Percentiles rank a stretch among this genome's conserved stretches.
Conservation (phyloP, 2,797 vertebrate species). For the Etheostoma perlongum region DNA sequence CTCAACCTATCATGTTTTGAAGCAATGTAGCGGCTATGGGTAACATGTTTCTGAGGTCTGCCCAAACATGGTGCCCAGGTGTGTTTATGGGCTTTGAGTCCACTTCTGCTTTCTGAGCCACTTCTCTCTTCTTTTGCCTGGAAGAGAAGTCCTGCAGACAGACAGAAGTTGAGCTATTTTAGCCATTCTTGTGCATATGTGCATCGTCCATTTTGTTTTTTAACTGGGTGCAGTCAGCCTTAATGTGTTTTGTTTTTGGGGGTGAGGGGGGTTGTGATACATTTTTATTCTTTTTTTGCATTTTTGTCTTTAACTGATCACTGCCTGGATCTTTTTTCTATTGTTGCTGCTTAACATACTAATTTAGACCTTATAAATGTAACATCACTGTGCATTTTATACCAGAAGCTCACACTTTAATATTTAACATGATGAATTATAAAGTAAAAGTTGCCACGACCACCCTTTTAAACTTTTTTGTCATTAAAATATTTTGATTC, state of each 20-base stretch:
- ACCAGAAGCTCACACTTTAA: neutral
- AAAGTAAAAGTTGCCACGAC: neutral
- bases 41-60: neutral
- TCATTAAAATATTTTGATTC: neutral
- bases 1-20: conserved; percentile 43
- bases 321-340: conserved; percentile 11
- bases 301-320: conserved; percentile 2
- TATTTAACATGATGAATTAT: neutral
- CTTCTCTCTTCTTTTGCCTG: conserved; percentile 80
- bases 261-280: too few relatives aligned
- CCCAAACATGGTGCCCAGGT: conserved; percentile 58
- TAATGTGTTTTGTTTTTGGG: neutral
- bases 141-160: conserved; percentile 73
- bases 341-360: neutral
- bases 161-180: conserved; percentile 70
- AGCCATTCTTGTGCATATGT: conserved; percentile 27
- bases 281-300: too few relatives aligned
- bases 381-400: neutral
- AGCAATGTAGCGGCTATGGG: conserved; percentile 11
- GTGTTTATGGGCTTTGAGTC: conserved; percentile 50
- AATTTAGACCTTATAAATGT: neutral
- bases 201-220: conserved; percentile 30
- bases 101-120: conserved; percentile 82
- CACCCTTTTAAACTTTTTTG: neutral
- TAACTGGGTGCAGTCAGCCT: neutral